A percentile compares a stretch with the other conserved stretches of the same genome.
Conservation (phyloP, 1,140 invertebrate genomes). For the Zeugodacus cucurbitae region DNA sequence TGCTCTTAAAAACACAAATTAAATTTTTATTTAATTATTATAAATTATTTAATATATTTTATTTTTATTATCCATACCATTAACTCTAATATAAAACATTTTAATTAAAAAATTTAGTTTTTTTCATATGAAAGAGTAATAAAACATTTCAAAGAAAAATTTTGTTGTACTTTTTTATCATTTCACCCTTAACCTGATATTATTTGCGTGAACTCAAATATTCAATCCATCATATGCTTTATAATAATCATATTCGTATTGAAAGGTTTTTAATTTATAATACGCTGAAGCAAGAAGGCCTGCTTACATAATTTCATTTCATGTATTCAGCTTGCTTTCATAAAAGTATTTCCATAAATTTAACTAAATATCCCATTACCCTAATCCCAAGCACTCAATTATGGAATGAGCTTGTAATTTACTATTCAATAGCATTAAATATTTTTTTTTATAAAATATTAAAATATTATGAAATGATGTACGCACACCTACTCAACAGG, state of each 20-base stretch:
- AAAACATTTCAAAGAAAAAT: too few relatives aligned
- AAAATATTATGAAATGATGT: slow-evolving; percentile 2
- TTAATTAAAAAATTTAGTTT: too few relatives aligned
- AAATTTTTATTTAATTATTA: too few relatives aligned
- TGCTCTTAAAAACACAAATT: too few relatives aligned
- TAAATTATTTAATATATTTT: too few relatives aligned
- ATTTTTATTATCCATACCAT: too few relatives aligned
- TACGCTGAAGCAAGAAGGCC: background rate
- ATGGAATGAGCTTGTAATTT: background rate
- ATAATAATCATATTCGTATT: background rate
- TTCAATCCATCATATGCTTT: too few relatives aligned
- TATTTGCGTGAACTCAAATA: background rate
- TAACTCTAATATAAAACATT: too few relatives aligned
- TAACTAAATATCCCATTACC: slow-evolving; percentile 12
- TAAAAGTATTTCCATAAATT: background rate
- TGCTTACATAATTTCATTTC: background rate
- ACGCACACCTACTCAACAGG: background rate
- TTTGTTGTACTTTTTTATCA: too few relatives aligned
- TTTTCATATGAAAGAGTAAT: too few relatives aligned
- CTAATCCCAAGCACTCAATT: slow-evolving; percentile 5
- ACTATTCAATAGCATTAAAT: background rate
- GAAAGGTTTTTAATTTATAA: background rate
- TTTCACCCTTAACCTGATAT: background rate
- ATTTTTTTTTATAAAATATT: background rate
- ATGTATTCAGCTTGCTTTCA: background rate